Base-by-base conservation (phyloP, 2,113 vertebrate genomes). In the Indicator indicator region DNA sequence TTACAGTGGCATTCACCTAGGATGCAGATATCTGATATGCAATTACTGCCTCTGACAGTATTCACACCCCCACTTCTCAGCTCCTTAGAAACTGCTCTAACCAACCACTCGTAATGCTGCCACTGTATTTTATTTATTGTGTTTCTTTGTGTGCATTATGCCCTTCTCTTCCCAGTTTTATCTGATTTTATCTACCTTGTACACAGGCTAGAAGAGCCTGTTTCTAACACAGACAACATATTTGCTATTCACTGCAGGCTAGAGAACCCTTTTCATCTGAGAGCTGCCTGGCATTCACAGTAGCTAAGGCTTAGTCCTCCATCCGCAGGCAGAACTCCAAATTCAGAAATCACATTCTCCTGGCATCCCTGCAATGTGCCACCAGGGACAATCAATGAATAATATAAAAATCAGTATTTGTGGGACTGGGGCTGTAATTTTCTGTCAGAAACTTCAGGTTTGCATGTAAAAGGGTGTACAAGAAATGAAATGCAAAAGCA, bases 331-430 rank as follows among this genome's bases (percentile, higher is more conserved):
- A 89, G 50, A 84, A 20, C 52, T 92, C 71, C 84, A 75, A 76
- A 46, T 30, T 50, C 84, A 85, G 81, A 90, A 92, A 95, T 70
- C 16, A 89, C 20, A 50, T 65, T 63, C 56, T 93, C 80, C 80
- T 86, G 79, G 83, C 72, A 77, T 46, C 89, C 60, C 86, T 86
- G 73, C 46, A 46, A 36, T 9, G 52, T 76, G 55, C 42, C 75
- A 86, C 75, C 12, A 73, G 68, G 88, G 79, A 85, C 78, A 83
- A 73, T 26, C 78, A 69, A 12, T 36, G 79, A 83, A 91, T 52
- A 80, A 83, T 5, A 85, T 59, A 93, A 88, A 79, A 94, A 33
- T 36, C 44, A 52, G n/a, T 64, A 38, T 89, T 59, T 83, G 7
- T 36, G 59, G 12, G 48, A 76, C 44, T 6, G 7, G 16, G 32